Evolutionary conservation across 2,113 vertebrate species (phyloP).

Genomic region (Tringa solitaria): DNA sequence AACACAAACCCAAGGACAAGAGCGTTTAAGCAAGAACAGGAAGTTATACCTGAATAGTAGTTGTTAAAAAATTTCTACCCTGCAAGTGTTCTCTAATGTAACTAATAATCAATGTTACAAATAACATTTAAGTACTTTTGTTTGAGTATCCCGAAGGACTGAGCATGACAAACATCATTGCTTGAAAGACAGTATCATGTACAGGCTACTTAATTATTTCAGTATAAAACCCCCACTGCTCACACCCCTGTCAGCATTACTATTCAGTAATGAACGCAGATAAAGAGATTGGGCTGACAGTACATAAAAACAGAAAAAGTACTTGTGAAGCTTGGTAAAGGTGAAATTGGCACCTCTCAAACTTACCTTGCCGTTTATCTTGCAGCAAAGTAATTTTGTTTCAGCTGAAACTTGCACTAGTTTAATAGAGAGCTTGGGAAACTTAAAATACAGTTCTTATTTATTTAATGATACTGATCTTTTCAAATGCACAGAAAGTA

Average conservation of each 20-base stretch:
- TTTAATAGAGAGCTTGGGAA: neutral
- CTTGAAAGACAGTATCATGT: neutral
- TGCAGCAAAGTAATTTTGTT: neutral
- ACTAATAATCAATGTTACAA: accelerated
- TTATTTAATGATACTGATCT: neutral
- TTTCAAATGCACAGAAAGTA: neutral
- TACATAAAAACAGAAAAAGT: neutral
- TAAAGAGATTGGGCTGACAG: neutral
- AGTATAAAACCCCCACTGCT: accelerated
- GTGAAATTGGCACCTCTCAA: neutral
- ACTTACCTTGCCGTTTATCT: neutral
- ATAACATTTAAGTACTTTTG: neutral
- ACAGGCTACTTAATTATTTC: accelerated
- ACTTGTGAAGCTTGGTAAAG: neutral
- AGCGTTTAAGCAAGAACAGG: neutral
- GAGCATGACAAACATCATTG: neutral
- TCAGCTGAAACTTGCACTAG: neutral
- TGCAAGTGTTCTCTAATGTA: neutral
- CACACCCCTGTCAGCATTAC: accelerated
- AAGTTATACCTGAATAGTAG: too few species aligned
- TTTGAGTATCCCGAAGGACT: neutral
- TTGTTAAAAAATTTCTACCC: too few species aligned
- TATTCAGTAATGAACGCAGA: accelerated
- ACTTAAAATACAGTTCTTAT: neutral
- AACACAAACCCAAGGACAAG: neutral